Percentiles rank a stretch among this genome's conserved stretches.
Evolutionary conservation across 2,888 invertebrate species (phyloP).

Genomic region (Atrina japonica): DNA sequence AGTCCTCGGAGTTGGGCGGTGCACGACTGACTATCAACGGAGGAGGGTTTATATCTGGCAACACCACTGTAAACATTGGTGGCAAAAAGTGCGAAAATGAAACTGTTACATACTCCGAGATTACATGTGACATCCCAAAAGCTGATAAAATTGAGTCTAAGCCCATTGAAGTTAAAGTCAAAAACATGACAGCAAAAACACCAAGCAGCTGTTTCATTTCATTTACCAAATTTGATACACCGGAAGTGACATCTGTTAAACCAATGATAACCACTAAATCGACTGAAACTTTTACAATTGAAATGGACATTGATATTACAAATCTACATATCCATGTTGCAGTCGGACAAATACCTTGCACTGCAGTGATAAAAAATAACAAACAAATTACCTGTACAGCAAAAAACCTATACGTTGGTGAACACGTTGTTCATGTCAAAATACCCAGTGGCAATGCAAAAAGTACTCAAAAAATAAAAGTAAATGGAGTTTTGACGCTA

Average conservation of each 20-base stretch:
- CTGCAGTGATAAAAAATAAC: too few species aligned
- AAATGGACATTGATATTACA: neutral
- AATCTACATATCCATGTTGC: too few species aligned
- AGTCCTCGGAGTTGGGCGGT: too few species aligned
- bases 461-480: slow-evolving; percentile 44
- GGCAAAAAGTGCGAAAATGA: too few species aligned
- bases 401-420: too few species aligned
- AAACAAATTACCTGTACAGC: too few species aligned
- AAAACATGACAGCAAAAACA: too few species aligned
- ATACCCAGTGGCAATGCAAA: slow-evolving; percentile 19
- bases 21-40: too few species aligned
- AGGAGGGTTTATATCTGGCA: too few species aligned
- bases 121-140: slow-evolving; percentile 14
- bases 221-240: neutral
- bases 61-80: too few species aligned
- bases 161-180: slow-evolving; percentile 9
- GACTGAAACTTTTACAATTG: neutral
- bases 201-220: neutral
- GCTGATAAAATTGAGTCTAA: slow-evolving; percentile 16
- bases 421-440: slow-evolving; percentile 14
- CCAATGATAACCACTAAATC: neutral
- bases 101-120: too few species aligned
- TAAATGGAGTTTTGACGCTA: slow-evolving; percentile 44
- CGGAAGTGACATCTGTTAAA: neutral
- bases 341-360: too few species aligned